These are phyloP conservation scores for Carassius carassius DNA, from an alignment of 2,113 vertebrate species.

Conservation along the genomic window DNA sequence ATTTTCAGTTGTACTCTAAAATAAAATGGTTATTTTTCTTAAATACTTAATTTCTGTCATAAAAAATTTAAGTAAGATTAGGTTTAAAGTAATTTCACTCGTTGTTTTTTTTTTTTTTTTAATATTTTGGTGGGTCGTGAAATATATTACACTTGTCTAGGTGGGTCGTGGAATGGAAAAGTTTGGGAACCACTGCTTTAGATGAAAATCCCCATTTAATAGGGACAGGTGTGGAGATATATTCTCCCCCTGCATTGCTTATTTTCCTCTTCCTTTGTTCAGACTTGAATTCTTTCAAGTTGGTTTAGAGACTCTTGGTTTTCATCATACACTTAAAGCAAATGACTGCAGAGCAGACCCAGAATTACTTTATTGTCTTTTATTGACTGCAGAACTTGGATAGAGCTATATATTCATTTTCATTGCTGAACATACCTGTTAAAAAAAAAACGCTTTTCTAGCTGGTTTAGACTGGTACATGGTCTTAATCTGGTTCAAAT, in stretches of 20 bases:
- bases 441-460: not conserved
- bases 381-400: not conserved
- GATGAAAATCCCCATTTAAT: conserved; percentile 27
- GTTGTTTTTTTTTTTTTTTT: too few relatives aligned
- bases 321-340: not conserved
- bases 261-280: not conserved
- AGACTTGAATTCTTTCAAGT: not conserved
- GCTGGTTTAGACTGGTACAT: not conserved
- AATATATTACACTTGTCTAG: too few relatives aligned
- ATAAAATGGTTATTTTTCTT: too few relatives aligned
- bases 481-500: not conserved
- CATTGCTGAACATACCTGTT: not conserved
- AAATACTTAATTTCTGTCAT: too few relatives aligned
- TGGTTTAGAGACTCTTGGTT: not conserved
- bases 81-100: too few relatives aligned
- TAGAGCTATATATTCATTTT: not conserved
- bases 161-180: too few relatives aligned
- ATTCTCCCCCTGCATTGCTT: not conserved
- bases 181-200: too few relatives aligned
- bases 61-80: too few relatives aligned
- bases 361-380: not conserved
- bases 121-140: too few relatives aligned
- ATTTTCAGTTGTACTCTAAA: too few relatives aligned
- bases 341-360: not conserved
- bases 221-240: not conserved